phyloP scores from a whole-genome alignment of 1,140 invertebrate genomes.

The Pseudomyrmex flavicornis region DNA sequence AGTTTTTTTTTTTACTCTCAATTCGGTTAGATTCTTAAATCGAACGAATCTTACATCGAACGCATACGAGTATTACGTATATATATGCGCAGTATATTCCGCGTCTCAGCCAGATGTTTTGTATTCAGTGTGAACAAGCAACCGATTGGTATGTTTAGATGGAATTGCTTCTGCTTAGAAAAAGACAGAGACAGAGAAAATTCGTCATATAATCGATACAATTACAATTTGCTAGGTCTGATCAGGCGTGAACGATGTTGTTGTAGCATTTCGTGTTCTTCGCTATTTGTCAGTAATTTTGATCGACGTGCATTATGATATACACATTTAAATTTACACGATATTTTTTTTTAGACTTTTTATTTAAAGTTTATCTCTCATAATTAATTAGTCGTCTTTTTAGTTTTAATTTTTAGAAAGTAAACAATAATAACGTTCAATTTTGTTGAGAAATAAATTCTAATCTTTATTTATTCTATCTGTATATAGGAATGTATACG shows the following conservation, averaged over 20 bases:
- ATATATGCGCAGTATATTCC: not conserved
- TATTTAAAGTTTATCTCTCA: too few relatives aligned
- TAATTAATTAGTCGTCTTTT: too few relatives aligned
- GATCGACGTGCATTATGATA: too few relatives aligned
- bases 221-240: not conserved
- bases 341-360: too few relatives aligned
- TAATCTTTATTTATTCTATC: not conserved
- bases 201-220: not conserved
- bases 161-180: not conserved
- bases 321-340: too few relatives aligned
- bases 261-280: too few relatives aligned
- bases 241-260: not conserved
- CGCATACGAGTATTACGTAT: not conserved
- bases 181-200: not conserved
- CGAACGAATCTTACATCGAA: not conserved
- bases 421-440: not conserved
- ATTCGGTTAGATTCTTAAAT: not conserved
- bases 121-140: conserved; percentile 18
- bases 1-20: not conserved
- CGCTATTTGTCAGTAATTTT: too few relatives aligned
- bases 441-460: not conserved
- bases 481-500: not conserved
- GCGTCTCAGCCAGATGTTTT: not conserved
- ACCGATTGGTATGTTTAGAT: not conserved
- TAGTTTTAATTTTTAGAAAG: too few relatives aligned